phyloP scores from a whole-genome alignment of 2,797 vertebrate genomes.

The Sphenodon punctatus region DNA sequence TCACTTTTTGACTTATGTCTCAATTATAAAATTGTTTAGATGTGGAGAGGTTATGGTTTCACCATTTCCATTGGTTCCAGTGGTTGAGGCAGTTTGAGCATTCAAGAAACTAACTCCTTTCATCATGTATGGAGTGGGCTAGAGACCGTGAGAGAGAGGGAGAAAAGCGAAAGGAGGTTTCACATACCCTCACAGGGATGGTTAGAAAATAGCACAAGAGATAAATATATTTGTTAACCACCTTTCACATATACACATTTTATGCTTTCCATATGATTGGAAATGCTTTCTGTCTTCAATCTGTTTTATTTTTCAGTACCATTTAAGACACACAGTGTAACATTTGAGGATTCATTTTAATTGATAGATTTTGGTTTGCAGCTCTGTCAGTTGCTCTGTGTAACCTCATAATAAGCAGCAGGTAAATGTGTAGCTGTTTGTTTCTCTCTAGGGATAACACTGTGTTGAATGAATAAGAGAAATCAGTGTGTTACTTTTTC shows the following conservation, averaged over 20 bases:
- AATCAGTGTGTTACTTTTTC: background rate
- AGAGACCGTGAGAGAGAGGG: background rate
- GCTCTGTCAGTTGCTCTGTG: background rate
- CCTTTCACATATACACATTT: background rate
- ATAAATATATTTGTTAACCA: background rate
- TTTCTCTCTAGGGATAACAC: background rate
- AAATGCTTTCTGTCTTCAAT: conserved; percentile 8
- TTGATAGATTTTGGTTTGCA: background rate
- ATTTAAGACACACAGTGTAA: background rate
- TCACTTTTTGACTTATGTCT: too few relatives aligned
- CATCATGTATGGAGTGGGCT: too few relatives aligned
- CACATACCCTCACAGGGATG: background rate
- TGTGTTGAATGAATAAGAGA: background rate
- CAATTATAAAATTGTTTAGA: too few relatives aligned
- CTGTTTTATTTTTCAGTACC: conserved; percentile 17
- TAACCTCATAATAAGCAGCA: background rate
- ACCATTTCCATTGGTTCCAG: too few relatives aligned
- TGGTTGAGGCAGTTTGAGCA: background rate
- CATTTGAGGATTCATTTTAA: conserved; percentile 26
- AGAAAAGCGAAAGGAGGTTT: background rate
- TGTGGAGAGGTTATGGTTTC: too few relatives aligned
- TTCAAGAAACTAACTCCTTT: background rate
- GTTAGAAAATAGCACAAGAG: background rate
- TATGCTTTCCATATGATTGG: background rate
- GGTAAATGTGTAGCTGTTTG: background rate